Conservation (phyloP, 2,888 invertebrate species). For the Coleophora deauratella region DNA sequence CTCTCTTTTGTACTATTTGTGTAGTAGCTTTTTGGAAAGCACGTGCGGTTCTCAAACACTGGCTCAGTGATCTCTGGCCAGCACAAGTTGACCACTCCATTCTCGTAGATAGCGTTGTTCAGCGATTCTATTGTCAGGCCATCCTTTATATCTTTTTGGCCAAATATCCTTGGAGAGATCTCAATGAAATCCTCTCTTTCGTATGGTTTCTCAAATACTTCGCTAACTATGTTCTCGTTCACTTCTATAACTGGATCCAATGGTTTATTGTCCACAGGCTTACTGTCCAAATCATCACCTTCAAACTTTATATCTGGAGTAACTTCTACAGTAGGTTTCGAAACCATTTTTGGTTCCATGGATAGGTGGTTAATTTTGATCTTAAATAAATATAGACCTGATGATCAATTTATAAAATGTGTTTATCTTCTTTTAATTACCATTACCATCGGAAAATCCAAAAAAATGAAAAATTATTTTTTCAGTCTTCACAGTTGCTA, state of each 20-base stretch:
- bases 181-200: constrained; percentile 47
- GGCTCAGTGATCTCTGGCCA: constrained; percentile 76
- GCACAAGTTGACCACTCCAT: constrained; percentile 76
- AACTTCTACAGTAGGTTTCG: not conserved
- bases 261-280: constrained; percentile 29
- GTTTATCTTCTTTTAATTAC: no score
- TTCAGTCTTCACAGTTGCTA: no score
- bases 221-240: constrained; percentile 45
- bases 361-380: no score
- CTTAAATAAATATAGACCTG: no score
- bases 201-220: constrained; percentile 39
- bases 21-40: constrained; percentile 79
- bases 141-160: constrained; percentile 40
- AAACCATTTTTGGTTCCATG: no score
- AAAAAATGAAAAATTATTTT: no score
- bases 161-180: constrained; percentile 51
- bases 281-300: constrained; percentile 10
- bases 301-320: not conserved
- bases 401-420: no score
- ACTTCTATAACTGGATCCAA: constrained; percentile 55
- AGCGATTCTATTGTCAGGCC: constrained; percentile 67
- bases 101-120: constrained; percentile 73
- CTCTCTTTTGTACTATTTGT: constrained; percentile 81
- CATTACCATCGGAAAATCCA: no score
- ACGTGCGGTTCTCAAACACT: constrained; percentile 71